These are phyloP conservation scores for Enteromius fasciolatus DNA, from an alignment of 2,797 vertebrate genomes.

Conservation along the genomic window DNA sequence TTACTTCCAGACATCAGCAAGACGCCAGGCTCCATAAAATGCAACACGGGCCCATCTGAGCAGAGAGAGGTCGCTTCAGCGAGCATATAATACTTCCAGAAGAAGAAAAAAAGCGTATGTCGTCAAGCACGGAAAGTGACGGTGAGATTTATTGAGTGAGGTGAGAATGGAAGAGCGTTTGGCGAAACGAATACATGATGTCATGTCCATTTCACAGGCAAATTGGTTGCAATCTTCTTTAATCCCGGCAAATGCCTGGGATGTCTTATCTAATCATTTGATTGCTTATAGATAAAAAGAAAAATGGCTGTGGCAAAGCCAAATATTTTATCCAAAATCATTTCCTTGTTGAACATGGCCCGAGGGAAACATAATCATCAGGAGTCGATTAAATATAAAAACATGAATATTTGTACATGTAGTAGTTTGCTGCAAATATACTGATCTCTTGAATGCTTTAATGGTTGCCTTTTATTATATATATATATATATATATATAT, in stretches of 20 bases:
- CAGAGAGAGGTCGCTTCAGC: slow-evolving; percentile 19
- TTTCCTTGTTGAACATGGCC: slow-evolving; percentile 16
- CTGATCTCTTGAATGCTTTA: not conserved
- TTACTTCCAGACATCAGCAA: slow-evolving; percentile 67
- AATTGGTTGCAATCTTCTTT: slow-evolving; percentile 12
- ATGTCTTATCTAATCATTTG: slow-evolving; percentile 6
- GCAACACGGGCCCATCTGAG: slow-evolving; percentile 65
- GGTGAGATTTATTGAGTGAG: slow-evolving; percentile 59
- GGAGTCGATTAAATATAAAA: not conserved
- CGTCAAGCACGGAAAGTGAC: slow-evolving; percentile 57
- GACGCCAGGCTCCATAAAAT: slow-evolving; percentile 78
- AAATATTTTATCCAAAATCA: slow-evolving; percentile 1
- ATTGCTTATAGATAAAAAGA: not conserved
- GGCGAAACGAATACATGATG: slow-evolving; percentile 17
- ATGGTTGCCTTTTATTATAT: not conserved
- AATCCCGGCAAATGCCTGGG: slow-evolving; percentile 2
- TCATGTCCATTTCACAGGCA: slow-evolving; percentile 18
- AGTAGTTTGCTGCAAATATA: not conserved
- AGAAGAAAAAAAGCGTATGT: slow-evolving; percentile 44
- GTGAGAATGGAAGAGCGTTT: slow-evolving; percentile 31
- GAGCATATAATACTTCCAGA: slow-evolving; percentile 45
- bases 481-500: no score
- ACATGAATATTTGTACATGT: not conserved
- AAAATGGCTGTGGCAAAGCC: slow-evolving; percentile 1
- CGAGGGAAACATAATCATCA: not conserved